Evolutionary conservation across 2,113 vertebrate genomes (phyloP), one percentile per base, ranked within the genome.

Genomic region (Rhea pennata): DNA sequence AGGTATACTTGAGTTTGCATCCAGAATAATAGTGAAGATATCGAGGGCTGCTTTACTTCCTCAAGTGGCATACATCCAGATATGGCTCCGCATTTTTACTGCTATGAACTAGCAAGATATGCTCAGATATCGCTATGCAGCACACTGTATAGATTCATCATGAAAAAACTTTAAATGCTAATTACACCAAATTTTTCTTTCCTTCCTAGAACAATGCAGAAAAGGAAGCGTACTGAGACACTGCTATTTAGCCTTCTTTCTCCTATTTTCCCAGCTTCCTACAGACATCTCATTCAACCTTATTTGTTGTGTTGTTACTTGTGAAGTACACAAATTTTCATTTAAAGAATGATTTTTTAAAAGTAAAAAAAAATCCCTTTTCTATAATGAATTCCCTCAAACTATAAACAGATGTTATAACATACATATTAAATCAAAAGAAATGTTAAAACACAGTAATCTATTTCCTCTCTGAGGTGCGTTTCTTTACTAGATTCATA

Each of bases 11-110:
- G 42, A 3, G 2, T 4, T 17, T 44, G 29, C 59, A 56, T 4
- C 33, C 39, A 36, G 7, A 20, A 15, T 3, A 51, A n/a, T 8
- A 42, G 50, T 48, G 67, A 51, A 27, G 36, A 40, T 2, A 14
- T 4, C 2, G 2, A 31, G 13, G 59, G 65, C 39, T 70, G 50
- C 40, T 80, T 48, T 10, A 61, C 17, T 15, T 58, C 46, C 73
- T 72, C 1, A 0, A 48, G 11, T 2, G 10, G 62, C 33, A 59
- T 9, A 2, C 0, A 3, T 44, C 16, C 6, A 79, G 65, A 0
- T 54, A 12, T 50, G 58, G 8, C 51, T 26, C 70, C 9, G 20
- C 12, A 1, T 46, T 65, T 36, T 12, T 42, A 44, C 39, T 44
- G 39, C 10, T 42, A 5, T 3, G 14, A 79, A 26, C 67, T 56